phyloP scores from a whole-genome alignment of 2,113 vertebrate species.

The Lophius piscatorius region DNA sequence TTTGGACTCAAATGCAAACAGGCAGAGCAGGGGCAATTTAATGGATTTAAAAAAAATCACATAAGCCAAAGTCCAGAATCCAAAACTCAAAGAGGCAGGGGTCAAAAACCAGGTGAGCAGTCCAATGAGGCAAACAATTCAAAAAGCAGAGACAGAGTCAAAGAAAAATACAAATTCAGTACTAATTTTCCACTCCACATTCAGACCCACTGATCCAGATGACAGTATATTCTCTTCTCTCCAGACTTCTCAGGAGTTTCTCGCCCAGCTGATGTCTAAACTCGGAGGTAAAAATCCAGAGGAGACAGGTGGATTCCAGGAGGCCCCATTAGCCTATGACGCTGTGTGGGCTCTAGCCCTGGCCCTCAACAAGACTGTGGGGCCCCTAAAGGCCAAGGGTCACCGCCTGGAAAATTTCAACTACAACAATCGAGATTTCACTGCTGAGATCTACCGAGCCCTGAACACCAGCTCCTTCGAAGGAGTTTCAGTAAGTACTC shows the following conservation, averaged over 20 bases:
- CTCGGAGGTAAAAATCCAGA: constrained; percentile 90
- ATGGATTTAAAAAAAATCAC: too few species aligned
- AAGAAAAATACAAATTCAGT: too few species aligned
- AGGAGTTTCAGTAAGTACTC: constrained; percentile 88
- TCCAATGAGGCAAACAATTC: too few species aligned
- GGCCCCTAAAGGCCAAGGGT: constrained; percentile 85
- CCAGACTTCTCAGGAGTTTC: constrained; percentile 95
- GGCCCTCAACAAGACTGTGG: constrained; percentile 93
- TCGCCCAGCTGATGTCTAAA: constrained; percentile 88
- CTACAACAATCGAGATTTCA: constrained; percentile 96
- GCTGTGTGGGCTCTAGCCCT: constrained; percentile 95
- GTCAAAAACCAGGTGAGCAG: too few species aligned
- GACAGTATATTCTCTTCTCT: too few species aligned
- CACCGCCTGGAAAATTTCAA: constrained; percentile 93
- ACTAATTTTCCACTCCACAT: too few species aligned
- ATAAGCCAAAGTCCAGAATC: too few species aligned
- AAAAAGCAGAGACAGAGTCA: too few species aligned
- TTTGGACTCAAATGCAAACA: not conserved
- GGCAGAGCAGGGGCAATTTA: not conserved
- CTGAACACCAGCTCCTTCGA: constrained; percentile 97
- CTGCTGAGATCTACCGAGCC: constrained; percentile 91
- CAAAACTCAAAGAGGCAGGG: too few species aligned
- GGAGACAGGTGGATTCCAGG: constrained; percentile 93
- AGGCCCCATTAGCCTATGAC: constrained; percentile 93
- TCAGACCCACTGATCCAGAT: too few species aligned